phyloP scores from a whole-genome alignment of 2,797 vertebrate species.

The Vireo griseus region DNA sequence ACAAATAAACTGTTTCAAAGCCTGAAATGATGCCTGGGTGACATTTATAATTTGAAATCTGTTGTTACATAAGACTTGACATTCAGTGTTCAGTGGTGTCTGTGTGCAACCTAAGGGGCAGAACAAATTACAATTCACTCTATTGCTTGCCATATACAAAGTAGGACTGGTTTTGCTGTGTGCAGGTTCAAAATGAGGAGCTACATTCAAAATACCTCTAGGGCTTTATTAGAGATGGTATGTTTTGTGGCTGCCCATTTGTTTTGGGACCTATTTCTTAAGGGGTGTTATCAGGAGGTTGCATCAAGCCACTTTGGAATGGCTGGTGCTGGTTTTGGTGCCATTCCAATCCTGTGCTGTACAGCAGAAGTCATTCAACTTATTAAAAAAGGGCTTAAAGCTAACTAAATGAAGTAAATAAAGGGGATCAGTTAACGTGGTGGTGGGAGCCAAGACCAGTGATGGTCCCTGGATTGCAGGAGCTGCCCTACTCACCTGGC shows the following conservation, averaged over 20 bases:
- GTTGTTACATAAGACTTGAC: background rate
- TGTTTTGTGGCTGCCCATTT: background rate
- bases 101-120: background rate
- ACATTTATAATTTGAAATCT: background rate
- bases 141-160: background rate
- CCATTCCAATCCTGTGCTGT: rapidly evolving
- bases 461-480: background rate
- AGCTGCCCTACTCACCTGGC: background rate
- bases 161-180: background rate
- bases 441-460: background rate
- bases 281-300: background rate
- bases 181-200: background rate
- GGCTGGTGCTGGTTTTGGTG: background rate
- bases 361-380: background rate
- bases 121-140: background rate
- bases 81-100: background rate
- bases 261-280: background rate
- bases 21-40: background rate
- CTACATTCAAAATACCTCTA: background rate
- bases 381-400: background rate
- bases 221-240: background rate
- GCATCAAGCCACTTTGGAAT: background rate
- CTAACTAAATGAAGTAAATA: background rate
- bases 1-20: background rate
- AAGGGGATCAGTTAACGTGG: rapidly evolving